Evolutionary conservation across 2,888 invertebrate genomes (phyloP), one percentile per base, ranked within the genome.

Genomic region (Eremobia ochroleuca): DNA sequence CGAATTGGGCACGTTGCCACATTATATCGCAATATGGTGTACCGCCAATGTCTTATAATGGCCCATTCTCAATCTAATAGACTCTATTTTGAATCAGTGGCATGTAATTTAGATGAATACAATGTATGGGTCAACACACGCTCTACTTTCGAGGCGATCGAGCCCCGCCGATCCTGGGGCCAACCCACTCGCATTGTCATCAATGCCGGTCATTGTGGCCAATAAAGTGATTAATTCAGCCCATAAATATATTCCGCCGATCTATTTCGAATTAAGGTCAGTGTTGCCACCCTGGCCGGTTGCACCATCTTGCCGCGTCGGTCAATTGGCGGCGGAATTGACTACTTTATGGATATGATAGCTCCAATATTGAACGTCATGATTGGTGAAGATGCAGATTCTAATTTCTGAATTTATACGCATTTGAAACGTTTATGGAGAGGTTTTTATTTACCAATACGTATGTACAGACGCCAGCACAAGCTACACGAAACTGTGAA

Each of bases 191-290:
- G 85, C 89, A 92, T 93, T 92, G 92, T 93, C 92, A 90, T 91
- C 88, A 87, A 89, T 87, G 86, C 87, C 90, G 90, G 90, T 92
- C 92, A 93, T 94, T 94, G 95, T 92, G 92, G 92, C 92, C 94
- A 95, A 95, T 96, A 94, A 94, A 95, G 94, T 96, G 95, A 95
- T 96, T 96, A 96, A 95, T 95, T 95, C 92, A 92, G 92, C 91
- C 91, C 92, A 93, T 94, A 93, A 92, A 93, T 94, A 92, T 94
- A 92, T 93, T 92, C 93, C 92, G 91, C 92, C 92, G 93, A 95
- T 94, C 95, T 94, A 94, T 94, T 95, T 90, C 88, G 91, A 96
- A 96, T 96, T 95, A 95, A 91, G 95, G 95, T 92, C 95, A 91
- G 89, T 89, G 90, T 83, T 92, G 88, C 82, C 87, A 90, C 91